Percentiles rank a stretch among this genome's conserved stretches.
These are phyloP conservation scores for Quadriops clusia DNA, from an alignment of 2,888 invertebrate genomes.

Conservation along the genomic window DNA sequence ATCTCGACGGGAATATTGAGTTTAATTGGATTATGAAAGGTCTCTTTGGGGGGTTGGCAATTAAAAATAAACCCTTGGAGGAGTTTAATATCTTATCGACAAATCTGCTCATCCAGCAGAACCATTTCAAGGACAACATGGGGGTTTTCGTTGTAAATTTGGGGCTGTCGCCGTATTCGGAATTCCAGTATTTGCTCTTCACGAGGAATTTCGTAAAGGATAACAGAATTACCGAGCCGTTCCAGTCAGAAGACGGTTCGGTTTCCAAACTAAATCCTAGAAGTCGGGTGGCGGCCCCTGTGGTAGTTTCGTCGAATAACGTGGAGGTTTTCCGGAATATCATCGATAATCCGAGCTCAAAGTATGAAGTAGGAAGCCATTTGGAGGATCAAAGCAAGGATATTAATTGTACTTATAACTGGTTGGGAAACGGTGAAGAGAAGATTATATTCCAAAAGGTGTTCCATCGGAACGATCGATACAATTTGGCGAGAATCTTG, in stretches of 20 bases:
- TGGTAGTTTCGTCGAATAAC: slow-evolving; percentile 86
- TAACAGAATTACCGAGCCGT: slow-evolving; percentile 79
- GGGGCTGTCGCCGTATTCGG: slow-evolving; percentile 78
- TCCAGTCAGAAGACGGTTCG: slow-evolving; percentile 53
- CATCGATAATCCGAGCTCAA: slow-evolving; percentile 78
- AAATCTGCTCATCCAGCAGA: slow-evolving; percentile 64
- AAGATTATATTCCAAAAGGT: slow-evolving; percentile 61
- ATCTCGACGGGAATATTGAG: slow-evolving; percentile 65
- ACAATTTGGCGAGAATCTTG: slow-evolving; percentile 84
- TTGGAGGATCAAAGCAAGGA: slow-evolving; percentile 85
- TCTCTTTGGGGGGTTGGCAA: slow-evolving; percentile 67
- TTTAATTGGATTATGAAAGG: slow-evolving; percentile 84
- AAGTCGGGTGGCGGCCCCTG: slow-evolving; percentile 82
- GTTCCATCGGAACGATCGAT: slow-evolving; percentile 81
- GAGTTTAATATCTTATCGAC: slow-evolving; percentile 68
- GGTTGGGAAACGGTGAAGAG: slow-evolving; percentile 71
- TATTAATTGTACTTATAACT: slow-evolving; percentile 91
- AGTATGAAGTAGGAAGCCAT: slow-evolving; percentile 92
- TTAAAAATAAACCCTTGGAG: slow-evolving; percentile 69
- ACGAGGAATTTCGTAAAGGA: slow-evolving; percentile 78
- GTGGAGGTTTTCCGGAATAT: slow-evolving; percentile 82
- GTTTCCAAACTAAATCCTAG: slow-evolving; percentile 69
- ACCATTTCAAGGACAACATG: slow-evolving; percentile 79
- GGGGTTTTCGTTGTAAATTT: slow-evolving; percentile 82
- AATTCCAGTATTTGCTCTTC: slow-evolving; percentile 69